Conservation (phyloP, 2,797 vertebrate species). For the Todus mexicanus region DNA sequence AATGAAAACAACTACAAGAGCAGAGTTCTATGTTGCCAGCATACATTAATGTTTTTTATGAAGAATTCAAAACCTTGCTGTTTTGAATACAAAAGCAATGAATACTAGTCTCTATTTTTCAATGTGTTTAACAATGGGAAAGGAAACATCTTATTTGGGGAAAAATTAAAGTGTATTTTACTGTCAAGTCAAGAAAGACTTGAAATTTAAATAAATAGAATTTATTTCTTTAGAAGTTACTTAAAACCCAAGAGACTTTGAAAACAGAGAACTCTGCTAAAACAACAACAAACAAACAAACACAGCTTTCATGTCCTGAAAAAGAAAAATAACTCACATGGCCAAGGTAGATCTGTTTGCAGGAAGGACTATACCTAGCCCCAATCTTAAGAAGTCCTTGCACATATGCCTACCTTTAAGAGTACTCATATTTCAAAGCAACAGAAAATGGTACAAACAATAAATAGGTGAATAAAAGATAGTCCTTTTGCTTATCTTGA, state of each 20-base stretch:
- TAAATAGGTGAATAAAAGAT: not conserved
- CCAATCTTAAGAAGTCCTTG: not conserved
- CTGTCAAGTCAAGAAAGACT: not conserved
- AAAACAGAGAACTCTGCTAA: not conserved
- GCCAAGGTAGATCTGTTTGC: not conserved
- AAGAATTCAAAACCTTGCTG: not conserved
- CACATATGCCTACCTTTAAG: not conserved
- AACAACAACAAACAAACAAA: too few species aligned
- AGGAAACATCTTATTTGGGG: not conserved
- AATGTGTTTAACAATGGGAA: not conserved
- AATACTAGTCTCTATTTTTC: not conserved
- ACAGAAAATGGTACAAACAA: not conserved
- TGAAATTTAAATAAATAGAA: not conserved
- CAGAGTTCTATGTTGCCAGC: not conserved
- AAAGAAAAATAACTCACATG: not conserved
- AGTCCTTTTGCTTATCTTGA: not conserved
- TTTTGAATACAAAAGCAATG: not conserved
- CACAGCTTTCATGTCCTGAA: not conserved
- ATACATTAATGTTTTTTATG: not conserved
- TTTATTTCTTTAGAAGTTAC: not conserved
- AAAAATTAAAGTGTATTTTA: not conserved
- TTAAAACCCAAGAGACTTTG: not conserved
- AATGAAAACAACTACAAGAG: not conserved
- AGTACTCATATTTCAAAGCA: not conserved
- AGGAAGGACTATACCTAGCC: not conserved